Evolutionary conservation across 2,113 vertebrate species (phyloP), one percentile per base, ranked within the genome.

Genomic region (Pristiophorus japonicus): DNA sequence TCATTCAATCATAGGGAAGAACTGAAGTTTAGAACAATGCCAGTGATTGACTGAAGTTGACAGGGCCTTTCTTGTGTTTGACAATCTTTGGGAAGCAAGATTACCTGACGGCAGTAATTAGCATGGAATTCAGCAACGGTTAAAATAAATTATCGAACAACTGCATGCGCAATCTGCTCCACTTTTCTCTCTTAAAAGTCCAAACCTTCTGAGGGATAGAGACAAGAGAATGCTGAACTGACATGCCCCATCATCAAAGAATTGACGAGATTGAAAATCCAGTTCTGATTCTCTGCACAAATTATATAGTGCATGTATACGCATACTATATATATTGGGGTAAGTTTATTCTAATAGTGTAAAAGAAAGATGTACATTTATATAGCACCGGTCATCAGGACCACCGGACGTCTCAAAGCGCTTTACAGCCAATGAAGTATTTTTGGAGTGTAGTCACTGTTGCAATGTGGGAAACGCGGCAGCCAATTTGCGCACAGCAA

Each of bases 11-110:
- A 24, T 42, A 22, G 22, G 81, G 20, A 22, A 85, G 81, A 7
- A 85, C 81, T 85, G 81, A 85, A 47, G 81, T 42, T 85, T 85
- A 85, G 81, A 85, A 85, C 42, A 85, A 85, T 85, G 81, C 81
- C 81, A 85, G 45, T 27, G 42, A 3, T 42, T 85, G 81, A 85
- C 4, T 85, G 16, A 47, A 85, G 42, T 47, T 85, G 81, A 85
- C 45, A 24, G 1, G 24, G 24, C 81, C n/a, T 85, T 85, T 85
- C 18, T 85, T 47, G 42, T 4, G 20, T 7, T 45, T 85, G 81
- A 85, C 81, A 85, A 85, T 47, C 81, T 85, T 85, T 47, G 18
- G 81, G 81, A 42, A 47, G 81, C 42, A 7, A 45, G 38, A 47
- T 85, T 85, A 11, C 81, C n/a, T 22, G 45, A 22, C 22, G 42